Conservation (phyloP, 2,797 vertebrate species). For the Sebastes trivittatus region DNA sequence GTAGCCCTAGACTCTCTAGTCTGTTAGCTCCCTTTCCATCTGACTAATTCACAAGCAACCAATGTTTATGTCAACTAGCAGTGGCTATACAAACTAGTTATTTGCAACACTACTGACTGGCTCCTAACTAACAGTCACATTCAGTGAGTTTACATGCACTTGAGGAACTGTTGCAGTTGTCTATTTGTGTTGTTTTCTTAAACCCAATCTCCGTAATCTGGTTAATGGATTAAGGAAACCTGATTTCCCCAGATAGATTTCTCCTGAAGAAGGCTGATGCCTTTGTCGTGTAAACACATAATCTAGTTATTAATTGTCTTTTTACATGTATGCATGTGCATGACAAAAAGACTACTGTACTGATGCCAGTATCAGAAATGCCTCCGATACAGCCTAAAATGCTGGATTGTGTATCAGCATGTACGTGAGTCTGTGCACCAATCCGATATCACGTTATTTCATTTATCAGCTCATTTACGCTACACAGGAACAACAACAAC, state of each 20-base stretch:
- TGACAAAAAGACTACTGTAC: neutral
- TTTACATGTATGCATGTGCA: neutral
- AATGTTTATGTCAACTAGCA: neutral
- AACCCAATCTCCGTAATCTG: neutral
- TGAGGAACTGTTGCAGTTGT: neutral
- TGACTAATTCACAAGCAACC: neutral
- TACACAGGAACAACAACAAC: no score
- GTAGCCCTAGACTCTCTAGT: neutral
- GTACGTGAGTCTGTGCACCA: accelerated
- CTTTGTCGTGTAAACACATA: neutral
- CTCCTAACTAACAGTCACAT: neutral
- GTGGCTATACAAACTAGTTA: neutral
- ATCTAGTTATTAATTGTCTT: neutral
- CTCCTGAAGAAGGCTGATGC: neutral
- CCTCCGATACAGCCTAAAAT: no score
- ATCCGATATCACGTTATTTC: no score
- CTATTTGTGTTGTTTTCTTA: neutral
- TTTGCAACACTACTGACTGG: neutral
- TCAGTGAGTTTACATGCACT: neutral
- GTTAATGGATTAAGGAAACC: neutral
- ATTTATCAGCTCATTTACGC: no score
- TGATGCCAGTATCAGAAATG: no score
- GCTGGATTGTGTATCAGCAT: no score
- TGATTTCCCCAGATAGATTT: neutral
- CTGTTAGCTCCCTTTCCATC: neutral